Percentiles rank a stretch among this genome's conserved stretches.
phyloP scores from a whole-genome alignment of 2,888 invertebrate species.

The Punctoribates punctum region DNA sequence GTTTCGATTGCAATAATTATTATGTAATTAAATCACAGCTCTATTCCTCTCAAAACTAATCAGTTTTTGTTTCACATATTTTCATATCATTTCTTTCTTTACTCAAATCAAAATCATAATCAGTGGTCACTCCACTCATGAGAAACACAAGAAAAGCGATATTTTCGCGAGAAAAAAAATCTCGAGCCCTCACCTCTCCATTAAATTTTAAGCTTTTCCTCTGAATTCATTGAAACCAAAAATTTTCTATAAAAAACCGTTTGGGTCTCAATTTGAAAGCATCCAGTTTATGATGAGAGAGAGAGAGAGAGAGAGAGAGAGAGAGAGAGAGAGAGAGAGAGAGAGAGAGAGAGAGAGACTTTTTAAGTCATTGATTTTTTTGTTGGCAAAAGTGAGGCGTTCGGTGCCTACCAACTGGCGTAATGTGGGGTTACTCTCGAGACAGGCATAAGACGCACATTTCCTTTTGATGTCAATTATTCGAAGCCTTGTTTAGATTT shows the following conservation, averaged over 20 bases:
- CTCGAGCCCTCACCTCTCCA: too few species aligned
- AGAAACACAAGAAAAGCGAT: too few species aligned
- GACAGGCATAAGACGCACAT: not conserved
- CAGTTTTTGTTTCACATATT: slow-evolving; percentile 13
- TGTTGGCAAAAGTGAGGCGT: not conserved
- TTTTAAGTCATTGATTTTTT: not conserved
- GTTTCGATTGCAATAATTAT: slow-evolving; percentile 20
- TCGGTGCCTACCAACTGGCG: not conserved
- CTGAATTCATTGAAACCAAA: too few species aligned
- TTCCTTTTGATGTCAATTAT: slow-evolving; percentile 21
- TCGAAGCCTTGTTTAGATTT: not conserved
- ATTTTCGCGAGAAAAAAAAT: too few species aligned
- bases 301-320: not conserved
- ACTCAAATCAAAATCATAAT: too few species aligned
- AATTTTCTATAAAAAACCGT: not conserved
- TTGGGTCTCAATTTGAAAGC: not conserved
- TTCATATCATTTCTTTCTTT: not conserved
- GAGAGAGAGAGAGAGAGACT: not conserved
- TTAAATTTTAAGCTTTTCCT: too few species aligned
- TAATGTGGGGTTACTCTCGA: not conserved
- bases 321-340: not conserved
- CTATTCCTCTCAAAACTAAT: not conserved
- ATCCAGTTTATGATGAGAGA: not conserved
- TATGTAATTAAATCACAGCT: slow-evolving; percentile 25
- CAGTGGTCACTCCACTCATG: too few species aligned